These are phyloP conservation scores for Manis crassicaudata DNA, from an alignment of 2,797 vertebrate species.

Conservation along the genomic window DNA sequence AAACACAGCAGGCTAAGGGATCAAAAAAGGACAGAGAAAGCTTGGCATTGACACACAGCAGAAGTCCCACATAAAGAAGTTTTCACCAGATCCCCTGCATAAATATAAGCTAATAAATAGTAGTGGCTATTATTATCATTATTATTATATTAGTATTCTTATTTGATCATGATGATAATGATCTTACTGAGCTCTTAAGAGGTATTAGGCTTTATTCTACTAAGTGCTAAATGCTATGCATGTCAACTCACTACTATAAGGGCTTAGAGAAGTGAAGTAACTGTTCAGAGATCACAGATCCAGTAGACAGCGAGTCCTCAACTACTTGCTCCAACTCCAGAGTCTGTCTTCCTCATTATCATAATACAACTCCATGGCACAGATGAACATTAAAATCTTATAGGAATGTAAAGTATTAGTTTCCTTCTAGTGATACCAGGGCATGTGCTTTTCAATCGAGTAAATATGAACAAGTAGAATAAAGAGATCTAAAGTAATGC, in stretches of 20 bases:
- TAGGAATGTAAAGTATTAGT: neutral
- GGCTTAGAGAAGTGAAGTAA: neutral
- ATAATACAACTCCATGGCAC: neutral
- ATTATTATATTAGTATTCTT: neutral
- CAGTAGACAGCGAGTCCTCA: neutral
- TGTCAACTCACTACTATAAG: neutral
- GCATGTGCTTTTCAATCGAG: neutral
- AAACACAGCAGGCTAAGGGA: conserved; percentile 38
- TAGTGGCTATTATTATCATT: neutral
- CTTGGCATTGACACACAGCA: neutral
- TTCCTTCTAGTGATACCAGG: neutral
- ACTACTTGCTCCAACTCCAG: neutral
- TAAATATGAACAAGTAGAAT: neutral
- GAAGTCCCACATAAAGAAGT: neutral
- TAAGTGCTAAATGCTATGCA: neutral
- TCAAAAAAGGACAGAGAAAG: neutral
- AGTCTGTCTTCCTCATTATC: neutral
- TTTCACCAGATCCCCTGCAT: conserved; percentile 24
- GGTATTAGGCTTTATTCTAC: neutral
- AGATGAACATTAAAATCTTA: neutral
- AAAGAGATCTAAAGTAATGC: neutral
- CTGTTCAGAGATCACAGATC: neutral
- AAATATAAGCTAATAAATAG: conserved; percentile 36
- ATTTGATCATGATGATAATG: conserved; percentile 5
- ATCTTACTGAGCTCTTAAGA: neutral